Evolutionary conservation across 2,113 vertebrate genomes (phyloP), one percentile per base, ranked within the genome.

Genomic region (Menidia beryllina): DNA sequence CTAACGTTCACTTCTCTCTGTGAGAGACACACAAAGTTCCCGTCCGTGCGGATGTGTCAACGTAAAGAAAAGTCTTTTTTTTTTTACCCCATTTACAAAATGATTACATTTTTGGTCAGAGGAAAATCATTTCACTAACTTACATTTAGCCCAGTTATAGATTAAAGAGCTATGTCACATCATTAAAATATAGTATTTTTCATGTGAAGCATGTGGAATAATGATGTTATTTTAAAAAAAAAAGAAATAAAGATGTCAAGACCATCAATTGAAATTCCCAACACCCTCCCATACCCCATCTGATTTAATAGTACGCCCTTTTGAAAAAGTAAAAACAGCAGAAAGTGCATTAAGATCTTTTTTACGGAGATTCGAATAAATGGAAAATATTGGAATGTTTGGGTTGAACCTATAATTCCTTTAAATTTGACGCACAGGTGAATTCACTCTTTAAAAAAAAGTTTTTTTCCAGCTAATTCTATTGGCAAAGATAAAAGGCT

Each of bases 31-130:
- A 10, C 26, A 36, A 30, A 56, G 30, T 54, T 70, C 20, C 19
- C 14, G 27, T 13, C 62, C 60, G 58, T 53, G 27, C 60, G 61
- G 49, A 43, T 5, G 62, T 20, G 17, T 41, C 14, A 21, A 63
- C 6, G 6, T 53, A 68, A 89, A 72, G 80, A 91, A 91, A 91
- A 85, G 17, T 84, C 49, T 74, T 69, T 81, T 75, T 57, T 5
- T 1, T n/a, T n/a, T n/a, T n/a, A n/a, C n/a, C n/a, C 4, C 20
- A 19, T 77, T 51, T 19, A 63, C 69, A 24, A 85, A 17, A 24
- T 50, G 20, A 13, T 54, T 52, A 66, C 62, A 27, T 71, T 52
- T 64, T 39, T 72, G 75, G 67, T 20, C 21, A 41, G 54, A 58
- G 60, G 21, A 69, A 69, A 5, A 65, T 67, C 25, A 47, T 59